phyloP scores from a whole-genome alignment of 2,888 invertebrate species.

The Drosophila nr. perissopoda region DNA sequence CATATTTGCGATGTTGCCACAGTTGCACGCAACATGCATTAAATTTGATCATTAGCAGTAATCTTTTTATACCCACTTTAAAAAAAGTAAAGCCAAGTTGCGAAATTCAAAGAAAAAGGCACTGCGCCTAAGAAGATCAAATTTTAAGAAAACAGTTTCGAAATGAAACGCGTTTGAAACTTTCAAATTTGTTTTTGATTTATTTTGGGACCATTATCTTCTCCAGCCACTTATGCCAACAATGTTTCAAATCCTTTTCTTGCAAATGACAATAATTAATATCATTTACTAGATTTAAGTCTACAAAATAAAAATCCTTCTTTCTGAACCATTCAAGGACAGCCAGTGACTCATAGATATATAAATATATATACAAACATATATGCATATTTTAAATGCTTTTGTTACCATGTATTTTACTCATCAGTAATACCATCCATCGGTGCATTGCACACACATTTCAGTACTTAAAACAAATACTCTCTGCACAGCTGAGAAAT shows the following conservation, averaged over 20 bases:
- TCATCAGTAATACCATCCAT: background rate
- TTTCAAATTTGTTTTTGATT: too few species aligned
- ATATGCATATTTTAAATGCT: background rate
- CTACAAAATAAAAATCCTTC: background rate
- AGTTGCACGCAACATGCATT: conserved; percentile 43
- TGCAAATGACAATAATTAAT: too few species aligned
- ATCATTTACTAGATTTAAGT: background rate
- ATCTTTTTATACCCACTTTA: background rate
- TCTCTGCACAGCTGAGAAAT: conserved; percentile 1
- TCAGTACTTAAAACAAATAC: background rate
- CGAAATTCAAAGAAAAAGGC: background rate
- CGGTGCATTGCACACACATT: background rate
- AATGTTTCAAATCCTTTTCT: background rate
- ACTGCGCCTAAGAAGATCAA: background rate
- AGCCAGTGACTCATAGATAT: background rate
- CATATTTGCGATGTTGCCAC: conserved; percentile 32
- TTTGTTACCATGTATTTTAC: background rate
- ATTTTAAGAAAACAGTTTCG: background rate
- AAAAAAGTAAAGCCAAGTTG: background rate
- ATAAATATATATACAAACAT: background rate
- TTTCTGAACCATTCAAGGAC: accelerated
- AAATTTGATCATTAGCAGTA: conserved; percentile 31
- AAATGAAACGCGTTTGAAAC: background rate
- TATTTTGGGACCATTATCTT: background rate
- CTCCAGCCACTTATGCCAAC: too few species aligned